Conservation (phyloP, 2,888 invertebrate species). For the Phalera bucephala region DNA sequence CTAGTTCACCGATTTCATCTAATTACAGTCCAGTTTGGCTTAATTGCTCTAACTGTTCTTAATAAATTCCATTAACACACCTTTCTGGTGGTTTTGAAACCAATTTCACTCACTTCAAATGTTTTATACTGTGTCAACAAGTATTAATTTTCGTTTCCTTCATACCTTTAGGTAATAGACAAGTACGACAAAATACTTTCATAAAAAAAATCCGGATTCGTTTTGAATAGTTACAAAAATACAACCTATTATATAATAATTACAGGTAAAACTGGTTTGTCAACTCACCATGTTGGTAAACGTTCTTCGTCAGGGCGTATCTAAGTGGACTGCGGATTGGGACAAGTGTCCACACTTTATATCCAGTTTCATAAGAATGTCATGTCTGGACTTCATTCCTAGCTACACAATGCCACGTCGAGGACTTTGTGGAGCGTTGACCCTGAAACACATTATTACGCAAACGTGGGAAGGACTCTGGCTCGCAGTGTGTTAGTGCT, state of each 20-base stretch:
- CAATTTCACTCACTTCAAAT: neutral
- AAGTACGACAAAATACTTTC: neutral
- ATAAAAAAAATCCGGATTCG: slow-evolving; percentile 11
- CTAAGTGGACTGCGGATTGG: slow-evolving; percentile 58
- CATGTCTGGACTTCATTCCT: slow-evolving; percentile 77
- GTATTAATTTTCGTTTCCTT: neutral
- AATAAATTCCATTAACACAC: neutral
- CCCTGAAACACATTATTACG: slow-evolving; percentile 44
- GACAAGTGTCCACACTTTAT: slow-evolving; percentile 69
- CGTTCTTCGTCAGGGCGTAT: slow-evolving; percentile 54
- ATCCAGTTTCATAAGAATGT: slow-evolving; percentile 75
- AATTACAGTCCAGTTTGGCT: too few species aligned
- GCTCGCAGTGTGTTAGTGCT: slow-evolving; percentile 14
- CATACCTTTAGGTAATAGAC: neutral
- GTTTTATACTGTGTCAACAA: neutral
- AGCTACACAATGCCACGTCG: slow-evolving; percentile 58
- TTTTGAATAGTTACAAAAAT: slow-evolving; percentile 3
- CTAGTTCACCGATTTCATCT: too few species aligned
- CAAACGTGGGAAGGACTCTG: slow-evolving; percentile 28
- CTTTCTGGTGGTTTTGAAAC: neutral
- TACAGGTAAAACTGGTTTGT: slow-evolving; percentile 36
- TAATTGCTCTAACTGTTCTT: neutral
- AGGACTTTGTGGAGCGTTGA: slow-evolving; percentile 61
- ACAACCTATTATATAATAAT: slow-evolving; percentile 19
- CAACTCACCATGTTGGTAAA: slow-evolving; percentile 66